Base-by-base conservation (phyloP, 1,140 invertebrate species). In the Eriosoma lanigerum region DNA sequence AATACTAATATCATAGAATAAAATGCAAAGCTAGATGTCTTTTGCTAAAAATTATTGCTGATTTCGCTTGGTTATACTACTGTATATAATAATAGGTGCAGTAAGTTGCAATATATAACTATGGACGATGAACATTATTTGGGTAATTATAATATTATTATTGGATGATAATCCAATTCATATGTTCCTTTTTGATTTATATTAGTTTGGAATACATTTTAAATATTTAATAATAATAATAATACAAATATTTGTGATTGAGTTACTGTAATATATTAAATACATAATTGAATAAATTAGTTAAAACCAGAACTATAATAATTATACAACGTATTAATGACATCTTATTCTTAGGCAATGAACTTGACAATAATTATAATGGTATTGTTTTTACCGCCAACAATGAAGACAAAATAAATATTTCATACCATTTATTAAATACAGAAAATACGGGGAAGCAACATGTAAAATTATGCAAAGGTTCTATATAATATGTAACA, bases 321-420 rank as follows among this genome's bases (percentile, higher is more conserved):
- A n/a, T n/a, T n/a, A n/a, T 48, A 12, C 46, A n/a, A 48, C 13
- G 1, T 50, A 19, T 70, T 26, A 19, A 19, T 6, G 2, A 19
- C n/a, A n/a, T n/a, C n/a, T 50, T 50, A 24, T 70, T 29, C 26
- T 26, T 29, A 58, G 52, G 21, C 58, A 26, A n/a, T 19, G 50
- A 73, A 73, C 19, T n/a, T 1, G 29, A 50, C n/a, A n/a, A n/a
- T 12, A 54, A n/a, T n/a, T 19, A 38, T 32, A 10, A 54, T 19
- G 15, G 24, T 52, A 8, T 50, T 26, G 48, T 52, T 72, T 72
- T 52, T 32, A 56, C 29, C n/a, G 56, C 56, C 21, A 58, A 38
- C 2, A 72, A 52, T 58, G 54, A 58, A 17, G 72, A 58, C 44
- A 58, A 76, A 58, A 58, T 48, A 58, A 76, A 21, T 75, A 56